Conservation (phyloP, 2,113 vertebrate species). For the Hypocryptadius cinnamomeus region DNA sequence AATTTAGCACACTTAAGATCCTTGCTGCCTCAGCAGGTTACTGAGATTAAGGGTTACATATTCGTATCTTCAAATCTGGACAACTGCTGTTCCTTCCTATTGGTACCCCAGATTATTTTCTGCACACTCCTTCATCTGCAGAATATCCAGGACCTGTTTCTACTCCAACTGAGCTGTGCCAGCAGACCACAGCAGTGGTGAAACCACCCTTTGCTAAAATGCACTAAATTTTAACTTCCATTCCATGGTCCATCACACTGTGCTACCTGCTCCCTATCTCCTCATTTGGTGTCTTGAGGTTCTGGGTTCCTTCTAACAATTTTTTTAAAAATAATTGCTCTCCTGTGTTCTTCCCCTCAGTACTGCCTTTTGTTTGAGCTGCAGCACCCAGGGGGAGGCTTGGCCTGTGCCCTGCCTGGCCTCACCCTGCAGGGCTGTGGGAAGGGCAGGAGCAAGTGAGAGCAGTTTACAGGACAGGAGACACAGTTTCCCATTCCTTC, state of each 20-base stretch:
- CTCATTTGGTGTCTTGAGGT: neutral
- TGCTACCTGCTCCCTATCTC: neutral
- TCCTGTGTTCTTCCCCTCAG: neutral
- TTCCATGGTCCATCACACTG: neutral
- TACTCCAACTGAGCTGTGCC: neutral
- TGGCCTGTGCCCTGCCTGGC: neutral
- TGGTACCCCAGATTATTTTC: neutral
- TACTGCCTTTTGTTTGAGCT: neutral
- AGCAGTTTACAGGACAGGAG: neutral
- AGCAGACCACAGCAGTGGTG: neutral
- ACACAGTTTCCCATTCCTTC: neutral
- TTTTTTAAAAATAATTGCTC: neutral
- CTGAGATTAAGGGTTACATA: neutral
- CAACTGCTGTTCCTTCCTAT: neutral
- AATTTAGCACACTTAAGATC: neutral
- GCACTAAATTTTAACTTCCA: neutral
- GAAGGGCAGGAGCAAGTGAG: neutral
- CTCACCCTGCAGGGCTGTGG: neutral
- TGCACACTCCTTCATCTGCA: neutral
- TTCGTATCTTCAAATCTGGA: neutral
- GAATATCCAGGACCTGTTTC: neutral
- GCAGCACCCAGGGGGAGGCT: fast-evolving
- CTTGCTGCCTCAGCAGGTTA: neutral
- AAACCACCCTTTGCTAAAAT: neutral
- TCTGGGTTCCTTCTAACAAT: neutral